Evolutionary conservation across 2,797 vertebrate genomes (phyloP).

Genomic region (Anguilla marmorata): DNA sequence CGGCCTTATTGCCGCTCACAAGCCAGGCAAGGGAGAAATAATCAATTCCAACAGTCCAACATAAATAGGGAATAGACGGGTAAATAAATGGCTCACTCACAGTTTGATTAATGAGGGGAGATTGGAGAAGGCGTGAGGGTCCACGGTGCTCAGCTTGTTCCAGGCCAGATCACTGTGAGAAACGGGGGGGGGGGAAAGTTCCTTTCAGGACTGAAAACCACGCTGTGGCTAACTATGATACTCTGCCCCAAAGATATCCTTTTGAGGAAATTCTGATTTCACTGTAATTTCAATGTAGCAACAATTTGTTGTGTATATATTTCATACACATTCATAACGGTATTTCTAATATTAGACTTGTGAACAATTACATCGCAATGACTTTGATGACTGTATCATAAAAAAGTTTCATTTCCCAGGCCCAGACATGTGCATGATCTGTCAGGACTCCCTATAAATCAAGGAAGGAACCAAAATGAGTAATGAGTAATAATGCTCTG

Average conservation of each 20-base stretch:
- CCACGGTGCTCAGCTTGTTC: constrained; percentile 82
- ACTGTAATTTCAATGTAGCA: background rate
- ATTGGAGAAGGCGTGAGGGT: constrained; percentile 80
- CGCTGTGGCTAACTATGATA: background rate
- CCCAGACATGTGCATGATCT: background rate
- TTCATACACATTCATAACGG: background rate
- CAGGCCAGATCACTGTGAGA: constrained; percentile 82
- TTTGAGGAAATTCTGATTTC: background rate
- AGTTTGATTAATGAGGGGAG: constrained; percentile 86
- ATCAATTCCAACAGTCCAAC: constrained; percentile 23
- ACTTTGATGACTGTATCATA: background rate
- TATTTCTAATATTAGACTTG: background rate
- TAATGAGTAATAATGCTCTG: background rate
- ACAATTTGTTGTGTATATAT: background rate
- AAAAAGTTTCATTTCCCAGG: background rate
- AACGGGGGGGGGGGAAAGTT: background rate
- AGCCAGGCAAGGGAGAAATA: constrained; percentile 17
- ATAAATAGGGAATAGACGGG: constrained; percentile 24
- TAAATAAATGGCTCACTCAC: constrained; percentile 74
- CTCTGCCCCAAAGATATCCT: background rate
- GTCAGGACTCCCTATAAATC: background rate
- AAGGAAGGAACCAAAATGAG: background rate
- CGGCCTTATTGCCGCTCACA: constrained; percentile 8
- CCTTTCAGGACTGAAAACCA: background rate
- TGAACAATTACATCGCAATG: background rate